Evolutionary conservation across 2,888 invertebrate genomes (phyloP).

Genomic region (Carabus problematicus): DNA sequence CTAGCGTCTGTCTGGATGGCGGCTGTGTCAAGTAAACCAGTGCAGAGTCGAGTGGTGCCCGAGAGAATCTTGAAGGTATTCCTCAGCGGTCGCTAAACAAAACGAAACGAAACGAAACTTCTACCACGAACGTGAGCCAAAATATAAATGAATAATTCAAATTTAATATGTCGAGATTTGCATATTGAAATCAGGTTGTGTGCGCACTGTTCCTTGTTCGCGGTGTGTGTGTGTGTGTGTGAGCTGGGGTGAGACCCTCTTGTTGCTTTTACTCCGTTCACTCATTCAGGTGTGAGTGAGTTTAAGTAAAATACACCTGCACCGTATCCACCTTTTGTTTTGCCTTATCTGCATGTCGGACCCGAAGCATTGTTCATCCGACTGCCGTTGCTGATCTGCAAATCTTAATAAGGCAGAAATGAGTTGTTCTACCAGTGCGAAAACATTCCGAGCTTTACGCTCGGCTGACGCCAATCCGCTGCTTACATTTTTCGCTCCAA

Average conservation of each 20-base stretch:
- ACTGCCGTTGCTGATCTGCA: neutral
- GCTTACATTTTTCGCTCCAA: conserved; percentile 2
- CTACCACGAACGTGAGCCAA: conserved; percentile 42
- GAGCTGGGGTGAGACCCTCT: neutral
- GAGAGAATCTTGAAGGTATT: conserved; percentile 14
- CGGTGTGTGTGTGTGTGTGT: no score
- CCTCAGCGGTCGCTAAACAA: conserved; percentile 18
- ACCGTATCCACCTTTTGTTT: neutral
- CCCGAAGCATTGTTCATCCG: neutral
- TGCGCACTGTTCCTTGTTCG: no score
- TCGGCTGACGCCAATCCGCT: neutral
- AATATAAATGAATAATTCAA: conserved; percentile 47
- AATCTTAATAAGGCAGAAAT: no score
- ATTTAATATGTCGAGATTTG: conserved; percentile 43
- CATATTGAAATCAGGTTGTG: conserved; percentile 33
- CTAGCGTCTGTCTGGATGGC: neutral
- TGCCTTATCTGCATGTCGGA: neutral
- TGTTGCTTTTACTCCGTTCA: conserved; percentile 16
- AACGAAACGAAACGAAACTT: conserved; percentile 21
- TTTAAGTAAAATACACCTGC: neutral
- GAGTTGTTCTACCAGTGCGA: no score
- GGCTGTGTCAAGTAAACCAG: neutral
- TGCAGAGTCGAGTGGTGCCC: no score
- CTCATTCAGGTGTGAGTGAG: neutral
- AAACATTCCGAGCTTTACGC: no score